Base-by-base conservation (phyloP, 2,113 vertebrate genomes). In the Meleagris gallopavo region DNA sequence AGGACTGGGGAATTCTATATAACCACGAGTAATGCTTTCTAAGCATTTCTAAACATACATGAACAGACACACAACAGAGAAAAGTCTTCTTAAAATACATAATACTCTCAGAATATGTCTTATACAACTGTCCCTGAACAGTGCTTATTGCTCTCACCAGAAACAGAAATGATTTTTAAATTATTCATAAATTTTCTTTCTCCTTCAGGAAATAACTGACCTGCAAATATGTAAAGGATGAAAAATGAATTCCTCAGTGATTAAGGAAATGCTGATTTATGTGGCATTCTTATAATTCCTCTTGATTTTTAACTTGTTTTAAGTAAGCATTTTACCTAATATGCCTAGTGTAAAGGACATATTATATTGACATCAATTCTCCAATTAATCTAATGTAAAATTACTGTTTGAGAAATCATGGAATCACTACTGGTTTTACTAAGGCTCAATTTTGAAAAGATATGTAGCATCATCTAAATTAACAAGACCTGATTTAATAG, bases 121-220 rank as follows among this genome's bases (percentile, higher is more conserved):
- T 27, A 40, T 36, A 24, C 52, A 78, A 38, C 11, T 41, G 71
- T 4, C 10, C 6, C 58, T 83, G 36, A 88, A 32, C 0, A 0
- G 1, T 40, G 62, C 14, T 58, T 78, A 50, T 8, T 84, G 43
- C 7, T 55, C 25, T 67, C 57, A 48, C 29, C 29, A 84, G 57
- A 88, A 67, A 62, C 7, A 72, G 78, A 95, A 91, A 27, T 54
- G 6, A 46, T 74, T 86, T 43, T 64, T 75, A 81, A 86, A 88
- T 81, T 93, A 86, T 92, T 90, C 34, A 81, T 92, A 38, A 85
- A 52, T 12, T 41, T 72, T 14, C 29, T 69, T 93, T 90, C 41
- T 86, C 46, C 76, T 75, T 75, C 50, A 83, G 88, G 86, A 72
- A 74, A 27, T 58, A 92, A 78, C 43, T 94, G 83, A 96, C 55